These are phyloP conservation scores for Diabrotica undecimpunctata DNA, from an alignment of 1,140 invertebrate genomes.

Conservation along the genomic window DNA sequence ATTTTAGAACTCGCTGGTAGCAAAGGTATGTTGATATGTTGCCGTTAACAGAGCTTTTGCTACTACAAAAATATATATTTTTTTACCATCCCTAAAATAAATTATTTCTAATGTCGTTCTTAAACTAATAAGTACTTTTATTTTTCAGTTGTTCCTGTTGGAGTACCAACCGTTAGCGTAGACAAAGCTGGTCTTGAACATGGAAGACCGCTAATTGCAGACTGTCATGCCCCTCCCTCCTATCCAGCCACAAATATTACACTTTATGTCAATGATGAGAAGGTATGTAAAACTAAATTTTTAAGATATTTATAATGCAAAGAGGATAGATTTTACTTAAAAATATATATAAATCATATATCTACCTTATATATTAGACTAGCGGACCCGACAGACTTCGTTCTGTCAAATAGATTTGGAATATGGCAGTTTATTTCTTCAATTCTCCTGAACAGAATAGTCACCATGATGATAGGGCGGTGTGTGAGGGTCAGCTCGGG, in stretches of 20 bases:
- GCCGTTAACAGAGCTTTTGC: too few species aligned
- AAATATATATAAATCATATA: background rate
- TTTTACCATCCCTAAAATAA: too few species aligned
- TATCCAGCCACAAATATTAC: conserved; percentile 67
- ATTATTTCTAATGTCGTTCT: too few species aligned
- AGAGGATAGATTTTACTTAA: background rate
- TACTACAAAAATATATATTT: too few species aligned
- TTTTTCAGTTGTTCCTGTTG: conserved; percentile 52
- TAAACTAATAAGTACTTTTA: background rate
- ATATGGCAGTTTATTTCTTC: conserved; percentile 26
- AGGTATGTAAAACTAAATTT: conserved; percentile 43
- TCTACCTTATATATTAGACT: background rate
- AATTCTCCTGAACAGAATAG: too few species aligned
- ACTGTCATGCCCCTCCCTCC: conserved; percentile 53
- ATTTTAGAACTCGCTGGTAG: too few species aligned
- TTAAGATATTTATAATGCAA: background rate
- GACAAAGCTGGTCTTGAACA: conserved; percentile 49
- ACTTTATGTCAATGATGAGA: conserved; percentile 65
- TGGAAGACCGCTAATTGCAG: conserved; percentile 46
- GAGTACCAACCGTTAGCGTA: conserved; percentile 52
- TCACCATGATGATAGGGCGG: too few species aligned
- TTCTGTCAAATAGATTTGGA: background rate
- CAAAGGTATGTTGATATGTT: too few species aligned
- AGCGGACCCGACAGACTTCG: background rate
- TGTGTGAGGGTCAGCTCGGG: too few species aligned